phyloP scores from a whole-genome alignment of 30 jellyfish, hydroid and myxozoan species.

The Hydractinia echinata region DNA sequence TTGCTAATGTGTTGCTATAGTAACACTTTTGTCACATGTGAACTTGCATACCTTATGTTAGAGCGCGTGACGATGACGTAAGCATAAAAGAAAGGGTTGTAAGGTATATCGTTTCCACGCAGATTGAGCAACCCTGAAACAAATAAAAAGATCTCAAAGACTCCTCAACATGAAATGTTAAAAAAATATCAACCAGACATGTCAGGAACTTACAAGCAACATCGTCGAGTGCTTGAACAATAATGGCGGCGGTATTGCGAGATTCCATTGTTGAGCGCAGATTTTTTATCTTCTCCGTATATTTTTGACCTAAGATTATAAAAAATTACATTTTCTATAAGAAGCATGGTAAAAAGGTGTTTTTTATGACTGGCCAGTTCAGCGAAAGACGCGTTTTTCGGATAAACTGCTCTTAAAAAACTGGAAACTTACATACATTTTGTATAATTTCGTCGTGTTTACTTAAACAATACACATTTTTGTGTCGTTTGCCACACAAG shows the following conservation, averaged over 20 bases:
- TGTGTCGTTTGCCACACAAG: too few species aligned
- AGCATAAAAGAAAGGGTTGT: conserved; percentile 67
- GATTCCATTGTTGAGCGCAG: conserved; percentile 36
- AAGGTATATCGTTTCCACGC: conserved; percentile 76
- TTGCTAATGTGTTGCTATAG: too few species aligned
- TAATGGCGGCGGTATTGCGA: conserved; percentile 36
- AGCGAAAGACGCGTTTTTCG: too few species aligned
- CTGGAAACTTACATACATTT: background rate
- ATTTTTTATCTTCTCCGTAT: conserved; percentile 27
- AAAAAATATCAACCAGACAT: background rate
- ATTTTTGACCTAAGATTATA: background rate
- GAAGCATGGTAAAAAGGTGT: background rate
- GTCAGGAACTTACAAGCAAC: conserved; percentile 52
- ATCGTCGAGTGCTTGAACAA: conserved; percentile 56
- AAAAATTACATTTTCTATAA: background rate
- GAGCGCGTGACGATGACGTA: conserved; percentile 44
- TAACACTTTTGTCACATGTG: too few species aligned
- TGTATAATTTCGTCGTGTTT: background rate
- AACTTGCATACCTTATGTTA: conserved; percentile 33
- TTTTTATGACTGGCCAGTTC: too few species aligned
- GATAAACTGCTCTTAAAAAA: background rate
- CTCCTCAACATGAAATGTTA: background rate
- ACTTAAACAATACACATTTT: background rate
- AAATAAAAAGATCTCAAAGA: background rate
- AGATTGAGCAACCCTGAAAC: conserved; percentile 58